A percentile compares a stretch with the other conserved stretches of the same genome.
Conservation (phyloP, 2,888 invertebrate genomes). For the Diadromus collaris region DNA sequence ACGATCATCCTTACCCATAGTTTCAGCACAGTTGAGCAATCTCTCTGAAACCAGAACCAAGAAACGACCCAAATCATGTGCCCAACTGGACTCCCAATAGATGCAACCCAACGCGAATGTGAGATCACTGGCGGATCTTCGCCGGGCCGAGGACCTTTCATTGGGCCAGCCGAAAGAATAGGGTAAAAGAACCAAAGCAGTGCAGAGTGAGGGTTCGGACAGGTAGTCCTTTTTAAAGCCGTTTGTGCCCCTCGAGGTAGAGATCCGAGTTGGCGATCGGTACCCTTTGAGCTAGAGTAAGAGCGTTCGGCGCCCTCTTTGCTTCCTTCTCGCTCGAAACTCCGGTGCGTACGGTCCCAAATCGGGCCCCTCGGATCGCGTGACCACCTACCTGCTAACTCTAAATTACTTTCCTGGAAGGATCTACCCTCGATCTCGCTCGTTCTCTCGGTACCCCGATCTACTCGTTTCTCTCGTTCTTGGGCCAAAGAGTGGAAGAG, state of each 20-base stretch:
- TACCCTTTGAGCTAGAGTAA: slow-evolving; percentile 41
- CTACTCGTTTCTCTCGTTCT: slow-evolving; percentile 28
- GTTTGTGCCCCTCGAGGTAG: slow-evolving; percentile 20
- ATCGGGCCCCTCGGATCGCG: slow-evolving; percentile 66
- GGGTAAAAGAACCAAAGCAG: slow-evolving; percentile 22
- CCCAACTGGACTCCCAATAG: background rate
- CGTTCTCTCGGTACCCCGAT: slow-evolving; percentile 59
- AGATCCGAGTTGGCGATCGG: slow-evolving; percentile 37
- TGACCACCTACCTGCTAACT: slow-evolving; percentile 74
- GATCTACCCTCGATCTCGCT: slow-evolving; percentile 64
- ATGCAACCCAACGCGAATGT: background rate
- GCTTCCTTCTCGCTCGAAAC: slow-evolving; percentile 1
- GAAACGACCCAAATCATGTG: background rate
- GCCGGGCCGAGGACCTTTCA: background rate
- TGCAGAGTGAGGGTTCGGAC: slow-evolving; percentile 45
- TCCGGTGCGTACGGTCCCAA: background rate
- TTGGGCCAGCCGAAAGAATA: background rate
- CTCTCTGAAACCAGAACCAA: background rate
- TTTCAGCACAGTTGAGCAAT: background rate
- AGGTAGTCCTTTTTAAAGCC: slow-evolving; percentile 57
- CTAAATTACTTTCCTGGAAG: slow-evolving; percentile 75
- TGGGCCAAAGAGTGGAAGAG: slow-evolving; percentile 1
- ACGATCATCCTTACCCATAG: background rate
- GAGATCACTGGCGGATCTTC: background rate
- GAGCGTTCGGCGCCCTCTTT: slow-evolving; percentile 5